Conservation (phyloP, 2,797 vertebrate genomes). For the Tachyglossus aculeatus region DNA sequence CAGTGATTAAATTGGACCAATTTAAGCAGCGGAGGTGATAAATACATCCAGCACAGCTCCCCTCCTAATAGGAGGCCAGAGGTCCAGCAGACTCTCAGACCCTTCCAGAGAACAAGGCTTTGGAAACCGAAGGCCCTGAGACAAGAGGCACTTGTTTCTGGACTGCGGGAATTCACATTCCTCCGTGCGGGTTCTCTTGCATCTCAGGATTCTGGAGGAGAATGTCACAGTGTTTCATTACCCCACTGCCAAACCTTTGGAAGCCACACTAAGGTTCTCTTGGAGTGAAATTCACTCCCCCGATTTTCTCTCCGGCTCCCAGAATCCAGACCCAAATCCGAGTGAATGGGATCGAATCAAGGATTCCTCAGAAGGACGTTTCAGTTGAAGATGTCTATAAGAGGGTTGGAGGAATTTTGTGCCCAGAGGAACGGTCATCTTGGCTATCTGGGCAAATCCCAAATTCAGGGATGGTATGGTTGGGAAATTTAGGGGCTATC, state of each 20-base stretch:
- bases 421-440: too few species aligned
- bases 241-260: neutral
- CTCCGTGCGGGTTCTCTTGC: neutral
- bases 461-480: too few species aligned
- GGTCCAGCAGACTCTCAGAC: neutral
- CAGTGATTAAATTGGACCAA: neutral
- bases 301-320: neutral
- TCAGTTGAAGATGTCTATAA: too few species aligned
- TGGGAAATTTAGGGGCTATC: too few species aligned
- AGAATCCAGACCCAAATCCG: neutral
- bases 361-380: too few species aligned
- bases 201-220: neutral
- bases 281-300: neutral
- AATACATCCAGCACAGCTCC: neutral
- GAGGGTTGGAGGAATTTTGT: too few species aligned
- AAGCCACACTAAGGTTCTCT: neutral
- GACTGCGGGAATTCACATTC: neutral
- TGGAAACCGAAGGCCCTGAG: neutral
- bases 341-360: too few species aligned
- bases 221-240: neutral
- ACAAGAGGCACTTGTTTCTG: neutral
- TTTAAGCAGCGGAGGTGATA: neutral
- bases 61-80: neutral
- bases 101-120: neutral
- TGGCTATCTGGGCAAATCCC: too few species aligned